Percentiles rank a stretch among this genome's conserved stretches.
Evolutionary conservation across 2,888 invertebrate genomes (phyloP).

Genomic region (Eristalis tenax): DNA sequence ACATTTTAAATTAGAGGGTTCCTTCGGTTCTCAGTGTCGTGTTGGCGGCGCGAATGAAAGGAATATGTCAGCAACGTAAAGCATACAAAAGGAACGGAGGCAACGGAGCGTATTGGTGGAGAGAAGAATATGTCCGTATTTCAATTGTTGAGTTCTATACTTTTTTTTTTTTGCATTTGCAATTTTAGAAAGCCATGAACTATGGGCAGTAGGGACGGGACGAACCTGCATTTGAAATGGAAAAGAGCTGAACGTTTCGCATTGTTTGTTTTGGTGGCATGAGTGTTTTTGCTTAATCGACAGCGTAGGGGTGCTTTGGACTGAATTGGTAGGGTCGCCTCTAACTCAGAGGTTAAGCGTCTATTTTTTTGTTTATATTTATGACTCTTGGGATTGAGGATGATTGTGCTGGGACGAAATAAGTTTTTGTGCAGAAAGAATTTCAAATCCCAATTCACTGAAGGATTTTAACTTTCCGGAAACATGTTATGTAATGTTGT

Average conservation of each 20-base stretch:
- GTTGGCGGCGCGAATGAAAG: slow-evolving; percentile 32
- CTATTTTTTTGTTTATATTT: slow-evolving; percentile 10
- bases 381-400: slow-evolving; percentile 6
- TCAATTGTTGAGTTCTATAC: slow-evolving; percentile 38
- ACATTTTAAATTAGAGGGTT: slow-evolving; percentile 15
- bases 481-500: background rate
- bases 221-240: slow-evolving; percentile 1
- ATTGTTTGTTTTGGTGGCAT: background rate
- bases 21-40: slow-evolving; percentile 12
- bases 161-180: slow-evolving; percentile 29
- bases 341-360: background rate
- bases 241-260: background rate
- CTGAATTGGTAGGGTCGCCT: background rate
- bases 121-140: slow-evolving; percentile 3
- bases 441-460: slow-evolving; percentile 4
- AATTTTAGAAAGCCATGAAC: slow-evolving; percentile 42
- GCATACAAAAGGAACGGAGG: background rate
- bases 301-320: background rate
- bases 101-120: background rate
- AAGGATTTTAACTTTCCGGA: slow-evolving; percentile 3
- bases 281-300: background rate
- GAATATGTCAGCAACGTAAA: slow-evolving; percentile 49
- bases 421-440: background rate
- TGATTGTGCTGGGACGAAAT: background rate
- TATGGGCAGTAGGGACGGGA: slow-evolving; percentile 12